phyloP scores from a whole-genome alignment of 2,113 vertebrate genomes.

The Catagonus wagneri region DNA sequence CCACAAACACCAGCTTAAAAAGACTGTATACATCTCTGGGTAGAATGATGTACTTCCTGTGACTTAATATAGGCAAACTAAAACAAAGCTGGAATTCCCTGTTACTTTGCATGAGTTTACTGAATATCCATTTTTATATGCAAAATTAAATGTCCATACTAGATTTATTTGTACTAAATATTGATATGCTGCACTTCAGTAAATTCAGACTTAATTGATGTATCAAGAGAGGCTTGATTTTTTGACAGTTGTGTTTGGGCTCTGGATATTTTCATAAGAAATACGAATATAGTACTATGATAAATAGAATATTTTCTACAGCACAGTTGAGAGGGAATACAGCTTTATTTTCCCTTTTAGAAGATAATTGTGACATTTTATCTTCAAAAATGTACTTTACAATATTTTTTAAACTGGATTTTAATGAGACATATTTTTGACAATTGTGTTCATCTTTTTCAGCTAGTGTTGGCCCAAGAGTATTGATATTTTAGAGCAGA shows the following conservation, averaged over 20 bases:
- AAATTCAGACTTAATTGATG: neutral
- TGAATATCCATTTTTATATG: neutral
- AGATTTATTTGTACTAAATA: slow-evolving; percentile 16
- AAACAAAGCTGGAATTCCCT: neutral
- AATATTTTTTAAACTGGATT: slow-evolving; percentile 4
- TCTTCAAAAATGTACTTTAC: neutral
- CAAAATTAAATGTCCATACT: neutral
- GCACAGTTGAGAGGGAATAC: neutral
- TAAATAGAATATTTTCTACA: neutral
- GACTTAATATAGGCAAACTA: neutral
- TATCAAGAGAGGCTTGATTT: neutral
- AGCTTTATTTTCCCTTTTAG: neutral
- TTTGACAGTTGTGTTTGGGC: neutral
- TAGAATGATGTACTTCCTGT: neutral
- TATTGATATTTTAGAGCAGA: neutral
- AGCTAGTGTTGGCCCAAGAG: neutral
- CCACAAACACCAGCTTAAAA: neutral
- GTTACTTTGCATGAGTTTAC: neutral
- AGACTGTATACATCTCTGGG: neutral
- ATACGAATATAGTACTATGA: accelerated
- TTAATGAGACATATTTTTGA: neutral
- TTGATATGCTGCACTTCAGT: neutral
- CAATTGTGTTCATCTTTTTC: neutral
- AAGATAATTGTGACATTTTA: slow-evolving; percentile 20
- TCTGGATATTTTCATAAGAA: neutral